These are phyloP conservation scores for Gorsachius goisagi DNA, from an alignment of 2,113 vertebrate species.

Conservation along the genomic window DNA sequence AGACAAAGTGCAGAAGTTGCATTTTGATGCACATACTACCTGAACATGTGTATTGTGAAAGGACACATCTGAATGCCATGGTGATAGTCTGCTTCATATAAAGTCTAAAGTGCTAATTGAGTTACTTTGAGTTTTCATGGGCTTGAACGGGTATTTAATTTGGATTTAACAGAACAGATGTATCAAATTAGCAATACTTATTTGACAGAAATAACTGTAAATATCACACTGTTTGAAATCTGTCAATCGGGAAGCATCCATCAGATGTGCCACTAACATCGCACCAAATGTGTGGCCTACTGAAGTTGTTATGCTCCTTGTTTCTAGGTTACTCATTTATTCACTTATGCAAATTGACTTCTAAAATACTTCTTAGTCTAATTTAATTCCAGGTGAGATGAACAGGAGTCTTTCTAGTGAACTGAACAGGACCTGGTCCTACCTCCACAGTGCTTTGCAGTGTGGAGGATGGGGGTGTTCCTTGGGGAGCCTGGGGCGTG, in stretches of 20 bases:
- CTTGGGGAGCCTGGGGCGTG: accelerated
- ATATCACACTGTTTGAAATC: neutral
- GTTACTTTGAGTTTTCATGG: conserved; percentile 17
- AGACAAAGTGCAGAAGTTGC: neutral
- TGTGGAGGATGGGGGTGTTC: accelerated
- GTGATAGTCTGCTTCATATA: neutral
- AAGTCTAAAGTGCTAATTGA: neutral
- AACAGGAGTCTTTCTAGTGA: neutral
- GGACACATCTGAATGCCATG: neutral
- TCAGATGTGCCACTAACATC: neutral
- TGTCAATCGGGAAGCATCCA: neutral
- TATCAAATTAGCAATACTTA: conserved; percentile 25
- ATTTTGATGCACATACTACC: neutral
- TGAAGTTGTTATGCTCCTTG: neutral
- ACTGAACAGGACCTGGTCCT: neutral
- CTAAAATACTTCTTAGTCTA: neutral
- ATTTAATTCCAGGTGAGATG: neutral
- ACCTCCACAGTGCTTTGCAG: neutral
- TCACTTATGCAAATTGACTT: neutral
- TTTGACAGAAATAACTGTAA: conserved; percentile 19
- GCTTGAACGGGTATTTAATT: conserved; percentile 31
- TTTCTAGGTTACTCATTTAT: neutral
- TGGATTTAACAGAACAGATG: neutral
- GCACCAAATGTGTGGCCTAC: accelerated
- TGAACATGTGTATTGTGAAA: neutral